Evolutionary conservation across 2,888 invertebrate species (phyloP), one percentile per base, ranked within the genome.

Genomic region (Dromius quadrimaculatus): DNA sequence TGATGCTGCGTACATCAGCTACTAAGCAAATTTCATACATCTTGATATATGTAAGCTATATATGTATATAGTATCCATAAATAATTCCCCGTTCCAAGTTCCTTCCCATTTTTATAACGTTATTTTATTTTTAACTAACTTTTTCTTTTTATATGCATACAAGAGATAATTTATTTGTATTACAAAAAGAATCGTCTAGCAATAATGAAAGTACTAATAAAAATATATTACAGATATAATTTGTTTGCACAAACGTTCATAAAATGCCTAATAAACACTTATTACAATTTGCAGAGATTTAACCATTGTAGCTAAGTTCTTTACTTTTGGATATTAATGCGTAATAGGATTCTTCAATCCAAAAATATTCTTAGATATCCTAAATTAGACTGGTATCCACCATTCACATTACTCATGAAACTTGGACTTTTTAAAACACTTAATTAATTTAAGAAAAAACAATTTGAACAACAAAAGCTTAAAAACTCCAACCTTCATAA

Each of bases 161-260:
- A 66, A 57, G 36, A 50, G 34, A 50, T 32, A 64, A 45, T 50
- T 65, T 65, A 50, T 66, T 50, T 66, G 57, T 57, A 66, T 57
- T 54, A 54, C 23, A 54, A 57, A 54, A 64, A 64, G 64, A 64
- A 64, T 64, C 20, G 34, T 64, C 66, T 66, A 66, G 66, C 54
- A 28, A 36, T 65, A 54, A 54, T 64, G 45, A 66, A 66, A 66
- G 22, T 38, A 54, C 66, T 66, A 66, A 66, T 57, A 66, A 66
- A 66, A 66, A 66, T 66, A 66, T 66, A 57, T 66, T 66, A 66
- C 66, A 66, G 66, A 57, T 36, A 64, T 47, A 64, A 50, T 50
- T 64, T 64, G 15, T 64, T 64, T 64, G 64, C 64, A 64, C 64
- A 64, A 64, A 64, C 22, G 36, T 66, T 66, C 38, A 54, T 66